phyloP scores from a whole-genome alignment of 2,113 vertebrate species.

The Astatoreochromis straeleni region DNA sequence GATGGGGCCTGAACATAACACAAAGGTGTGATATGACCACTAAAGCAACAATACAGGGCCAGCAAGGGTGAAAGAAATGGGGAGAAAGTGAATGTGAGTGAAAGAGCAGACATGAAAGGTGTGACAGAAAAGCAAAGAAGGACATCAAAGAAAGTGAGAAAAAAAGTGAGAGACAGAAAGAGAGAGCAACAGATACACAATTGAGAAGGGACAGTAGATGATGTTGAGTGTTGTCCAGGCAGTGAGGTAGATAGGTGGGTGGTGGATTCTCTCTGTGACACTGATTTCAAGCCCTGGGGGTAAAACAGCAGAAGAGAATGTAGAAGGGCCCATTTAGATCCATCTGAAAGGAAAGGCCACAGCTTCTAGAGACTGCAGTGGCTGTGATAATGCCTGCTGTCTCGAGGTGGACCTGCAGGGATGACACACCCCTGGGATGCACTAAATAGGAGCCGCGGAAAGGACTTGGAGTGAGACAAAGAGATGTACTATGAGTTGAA shows the following conservation, averaged over 20 bases:
- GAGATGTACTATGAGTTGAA: neutral
- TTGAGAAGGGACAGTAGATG: slow-evolving; percentile 6
- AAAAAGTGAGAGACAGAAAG: neutral
- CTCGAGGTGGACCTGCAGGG: slow-evolving; percentile 17
- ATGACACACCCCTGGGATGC: slow-evolving; percentile 14
- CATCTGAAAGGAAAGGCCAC: slow-evolving; percentile 37
- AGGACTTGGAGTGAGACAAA: neutral
- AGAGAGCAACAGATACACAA: neutral
- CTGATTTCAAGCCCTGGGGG: slow-evolving; percentile 25
- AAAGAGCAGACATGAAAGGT: slow-evolving; percentile 15
- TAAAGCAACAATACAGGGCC: slow-evolving; percentile 56
- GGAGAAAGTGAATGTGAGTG: neutral
- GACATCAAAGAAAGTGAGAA: slow-evolving; percentile 31
- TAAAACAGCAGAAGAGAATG: slow-evolving; percentile 39
- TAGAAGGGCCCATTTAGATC: slow-evolving; percentile 47
- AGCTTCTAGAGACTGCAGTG: slow-evolving; percentile 20
- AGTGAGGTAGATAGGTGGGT: slow-evolving; percentile 32
- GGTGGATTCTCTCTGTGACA: slow-evolving; percentile 30
- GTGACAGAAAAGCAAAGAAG: slow-evolving; percentile 36
- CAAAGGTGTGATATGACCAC: slow-evolving; percentile 56
- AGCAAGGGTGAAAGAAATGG: slow-evolving; percentile 13
- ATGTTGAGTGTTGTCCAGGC: slow-evolving; percentile 42
- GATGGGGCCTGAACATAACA: neutral
- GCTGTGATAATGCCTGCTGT: slow-evolving; percentile 29
- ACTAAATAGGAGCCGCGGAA: neutral